Base-by-base conservation (phyloP, 2,113 vertebrate species). In the Oreochromis tanganicae region DNA sequence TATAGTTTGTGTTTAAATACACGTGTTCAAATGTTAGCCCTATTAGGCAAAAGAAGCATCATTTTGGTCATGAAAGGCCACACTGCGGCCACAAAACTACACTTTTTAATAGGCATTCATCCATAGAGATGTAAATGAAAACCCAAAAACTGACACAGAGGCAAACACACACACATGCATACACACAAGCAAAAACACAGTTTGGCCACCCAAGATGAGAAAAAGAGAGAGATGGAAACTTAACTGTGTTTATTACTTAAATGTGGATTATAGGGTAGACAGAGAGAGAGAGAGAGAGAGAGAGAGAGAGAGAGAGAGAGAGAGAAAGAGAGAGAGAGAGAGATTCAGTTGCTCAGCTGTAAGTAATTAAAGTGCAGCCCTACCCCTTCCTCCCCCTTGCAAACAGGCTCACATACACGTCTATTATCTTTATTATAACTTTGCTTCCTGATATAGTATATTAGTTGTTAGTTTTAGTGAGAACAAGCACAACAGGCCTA, bases 231-330 rank as follows among this genome's bases (percentile, higher is more conserved):
- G 85, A 89, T 94, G 96, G 95, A 96, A 95, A 96, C 90, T 95
- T 95, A 96, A 95, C 93, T 91, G 91, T 96, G 96, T 96, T 96
- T 96, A 94, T 94, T 95, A 93, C 94, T 92, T 91, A 95, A 91
- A 88, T 94, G 92, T 92, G 93, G 96, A 97, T 97, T 96, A 97
- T 85, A 96, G 95, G 93, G 91, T 90, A 87, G 93, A 88, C 68
- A 83, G 84, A 63, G 81, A 79, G 85, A 41, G 84, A 52, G 79
- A 56, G 80, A 13, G 80, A 71, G 81, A 57, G 85, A 63, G 87
- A 56, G 80, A 13, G 80, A 57, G 52, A 34, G 46, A 78, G 81
- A 57, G 85, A 63, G 87, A 83, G 84, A 63, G 81, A 79, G 85
- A 41, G 84, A 52, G 79, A 56, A 75, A 13, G 80, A 71, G 81